phyloP scores from a whole-genome alignment of 2,888 invertebrate species.

The Bellardia pandia region DNA sequence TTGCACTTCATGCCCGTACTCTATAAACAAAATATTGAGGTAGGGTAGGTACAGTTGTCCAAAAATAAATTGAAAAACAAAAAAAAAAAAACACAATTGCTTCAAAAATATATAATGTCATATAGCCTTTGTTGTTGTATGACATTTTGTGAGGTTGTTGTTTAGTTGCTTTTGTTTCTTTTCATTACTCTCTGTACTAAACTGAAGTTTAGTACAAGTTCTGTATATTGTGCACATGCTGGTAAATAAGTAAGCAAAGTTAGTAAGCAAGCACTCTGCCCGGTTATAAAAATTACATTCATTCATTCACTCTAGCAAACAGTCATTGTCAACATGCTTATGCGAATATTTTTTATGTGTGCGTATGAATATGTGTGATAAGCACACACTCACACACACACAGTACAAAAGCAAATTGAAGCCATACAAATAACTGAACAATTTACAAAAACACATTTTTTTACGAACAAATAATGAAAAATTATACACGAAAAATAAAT shows the following conservation, averaged over 20 bases:
- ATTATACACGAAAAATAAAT: slow-evolving; percentile 29
- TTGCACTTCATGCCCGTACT: slow-evolving; percentile 22
- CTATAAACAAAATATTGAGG: slow-evolving; percentile 67
- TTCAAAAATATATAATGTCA: slow-evolving; percentile 24
- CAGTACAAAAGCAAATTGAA: slow-evolving; percentile 57
- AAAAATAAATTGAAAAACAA: slow-evolving; percentile 45
- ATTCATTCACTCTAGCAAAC: slow-evolving; percentile 53
- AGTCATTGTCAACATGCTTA: slow-evolving; percentile 68
- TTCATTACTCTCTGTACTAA: slow-evolving; percentile 30
- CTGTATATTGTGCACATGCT: neutral
- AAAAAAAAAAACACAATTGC: neutral
- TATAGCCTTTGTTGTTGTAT: slow-evolving; percentile 37
- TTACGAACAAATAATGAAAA: slow-evolving; percentile 54
- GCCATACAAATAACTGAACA: slow-evolving; percentile 71
- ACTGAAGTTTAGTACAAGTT: slow-evolving; percentile 44
- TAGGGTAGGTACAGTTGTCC: slow-evolving; percentile 69
- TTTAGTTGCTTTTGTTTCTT: slow-evolving; percentile 13
- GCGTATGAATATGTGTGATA: slow-evolving; percentile 19
- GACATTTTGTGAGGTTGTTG: slow-evolving; percentile 37
- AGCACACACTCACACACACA: slow-evolving; percentile 14
- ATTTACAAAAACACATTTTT: slow-evolving; percentile 44
- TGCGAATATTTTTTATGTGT: slow-evolving; percentile 43
- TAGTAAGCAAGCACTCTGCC: neutral
- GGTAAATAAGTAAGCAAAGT: neutral
- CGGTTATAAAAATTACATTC: slow-evolving; percentile 44